A percentile compares a stretch with the other conserved stretches of the same genome.
phyloP scores from a whole-genome alignment of 2,797 vertebrate genomes.

The Poecilia gillii region DNA sequence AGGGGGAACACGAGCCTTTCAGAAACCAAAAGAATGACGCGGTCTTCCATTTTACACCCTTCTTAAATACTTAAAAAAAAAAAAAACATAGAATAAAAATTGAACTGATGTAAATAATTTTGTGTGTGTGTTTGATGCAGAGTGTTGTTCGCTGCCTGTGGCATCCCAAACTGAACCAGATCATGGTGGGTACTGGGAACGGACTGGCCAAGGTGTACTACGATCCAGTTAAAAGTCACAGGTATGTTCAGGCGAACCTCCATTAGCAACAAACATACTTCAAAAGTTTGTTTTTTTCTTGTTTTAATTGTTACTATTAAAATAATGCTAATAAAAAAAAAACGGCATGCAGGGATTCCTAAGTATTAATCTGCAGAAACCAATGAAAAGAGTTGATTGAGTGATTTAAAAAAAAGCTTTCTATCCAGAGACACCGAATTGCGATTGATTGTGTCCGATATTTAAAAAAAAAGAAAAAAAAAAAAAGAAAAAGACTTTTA shows the following conservation, averaged over 20 bases:
- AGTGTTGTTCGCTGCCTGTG: slow-evolving; percentile 95
- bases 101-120: background rate
- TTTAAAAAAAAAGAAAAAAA: background rate
- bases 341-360: background rate
- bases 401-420: background rate
- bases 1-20: slow-evolving; percentile 3
- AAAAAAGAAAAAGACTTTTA: background rate
- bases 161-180: slow-evolving; percentile 98
- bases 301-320: background rate
- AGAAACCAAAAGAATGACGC: slow-evolving; percentile 3
- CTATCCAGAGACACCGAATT: background rate
- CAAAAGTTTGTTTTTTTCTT: background rate
- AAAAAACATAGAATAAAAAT: background rate
- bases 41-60: slow-evolving; percentile 7
- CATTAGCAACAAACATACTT: background rate
- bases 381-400: background rate
- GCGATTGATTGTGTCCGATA: background rate
- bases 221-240: slow-evolving; percentile 94
- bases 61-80: background rate
- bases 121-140: slow-evolving; percentile 66
- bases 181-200: slow-evolving; percentile 96
- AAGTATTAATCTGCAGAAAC: background rate
- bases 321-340: background rate
- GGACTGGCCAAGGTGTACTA: slow-evolving; percentile 97
- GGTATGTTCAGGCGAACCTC: slow-evolving; percentile 75